These are phyloP conservation scores for Lamprologus lemairii DNA, from an alignment of 2,113 vertebrate species.

Conservation along the genomic window DNA sequence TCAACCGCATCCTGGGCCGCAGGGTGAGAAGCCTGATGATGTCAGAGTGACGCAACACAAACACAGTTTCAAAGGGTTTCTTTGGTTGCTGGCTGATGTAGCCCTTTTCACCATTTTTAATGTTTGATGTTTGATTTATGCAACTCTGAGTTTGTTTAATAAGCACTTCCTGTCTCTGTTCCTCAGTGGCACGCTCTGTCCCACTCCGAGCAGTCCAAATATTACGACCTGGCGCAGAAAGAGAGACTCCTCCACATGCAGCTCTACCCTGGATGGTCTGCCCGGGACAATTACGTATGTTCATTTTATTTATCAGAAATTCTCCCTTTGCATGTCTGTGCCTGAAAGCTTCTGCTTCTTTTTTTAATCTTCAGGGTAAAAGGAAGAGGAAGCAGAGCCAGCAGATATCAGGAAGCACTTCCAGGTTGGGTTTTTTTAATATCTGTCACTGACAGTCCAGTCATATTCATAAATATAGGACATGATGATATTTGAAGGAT, in stretches of 20 bases:
- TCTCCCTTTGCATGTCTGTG: fast-evolving
- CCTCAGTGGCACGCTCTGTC: constrained; percentile 87
- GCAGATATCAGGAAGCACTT: neutral
- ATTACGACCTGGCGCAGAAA: constrained; percentile 88
- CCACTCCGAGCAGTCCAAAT: constrained; percentile 59
- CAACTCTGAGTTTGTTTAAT: neutral
- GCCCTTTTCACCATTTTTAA: neutral
- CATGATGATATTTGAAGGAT: neutral
- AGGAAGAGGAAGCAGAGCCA: constrained; percentile 18
- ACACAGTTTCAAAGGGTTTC: neutral
- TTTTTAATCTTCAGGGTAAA: constrained; percentile 9
- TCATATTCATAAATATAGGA: neutral
- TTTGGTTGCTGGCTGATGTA: neutral
- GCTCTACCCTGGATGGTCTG: constrained; percentile 92
- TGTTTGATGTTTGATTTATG: neutral
- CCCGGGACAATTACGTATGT: constrained; percentile 95
- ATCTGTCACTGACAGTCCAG: neutral
- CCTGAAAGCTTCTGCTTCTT: neutral
- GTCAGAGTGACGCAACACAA: neutral
- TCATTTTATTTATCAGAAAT: neutral
- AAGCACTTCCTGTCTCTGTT: neutral
- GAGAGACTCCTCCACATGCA: constrained; percentile 94
- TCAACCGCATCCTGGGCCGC: constrained; percentile 93
- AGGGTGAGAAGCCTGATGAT: constrained; percentile 66
- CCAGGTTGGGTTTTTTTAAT: neutral